Conservation (phyloP, 2,113 vertebrate genomes). For the Ailuropoda melanoleuca region DNA sequence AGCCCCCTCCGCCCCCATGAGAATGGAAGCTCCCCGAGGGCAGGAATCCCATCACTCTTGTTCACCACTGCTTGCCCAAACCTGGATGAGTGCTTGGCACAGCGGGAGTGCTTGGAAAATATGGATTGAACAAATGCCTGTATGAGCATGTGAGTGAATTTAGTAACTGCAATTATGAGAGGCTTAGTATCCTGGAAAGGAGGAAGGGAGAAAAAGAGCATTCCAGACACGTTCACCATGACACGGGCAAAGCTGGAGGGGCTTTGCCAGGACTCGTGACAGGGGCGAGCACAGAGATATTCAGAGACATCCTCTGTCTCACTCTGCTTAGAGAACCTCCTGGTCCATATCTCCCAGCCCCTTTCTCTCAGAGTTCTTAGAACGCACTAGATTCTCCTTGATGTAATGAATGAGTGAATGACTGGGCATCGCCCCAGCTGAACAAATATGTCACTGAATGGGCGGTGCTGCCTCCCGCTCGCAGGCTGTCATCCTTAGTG, state of each 20-base stretch:
- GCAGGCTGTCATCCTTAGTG: not conserved
- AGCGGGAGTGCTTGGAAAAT: not conserved
- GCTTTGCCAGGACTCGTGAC: not conserved
- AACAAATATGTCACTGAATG: not conserved
- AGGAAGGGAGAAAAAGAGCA: not conserved
- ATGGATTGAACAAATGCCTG: not conserved
- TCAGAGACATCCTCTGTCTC: not conserved
- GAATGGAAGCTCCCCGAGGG: not conserved
- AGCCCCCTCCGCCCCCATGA: not conserved
- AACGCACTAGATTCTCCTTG: not conserved
- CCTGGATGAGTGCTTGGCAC: not conserved
- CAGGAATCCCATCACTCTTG: not conserved
- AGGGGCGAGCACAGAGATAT: not conserved
- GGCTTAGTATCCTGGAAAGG: not conserved
- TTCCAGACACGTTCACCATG: not conserved
- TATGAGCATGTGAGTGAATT: not conserved
- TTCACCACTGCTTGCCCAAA: not conserved
- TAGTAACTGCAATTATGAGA: not conserved
- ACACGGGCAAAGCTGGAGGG: not conserved
- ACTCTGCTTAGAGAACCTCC: not conserved
- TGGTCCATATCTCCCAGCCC: not conserved
- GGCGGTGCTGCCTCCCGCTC: fast-evolving
- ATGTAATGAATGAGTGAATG: not conserved
- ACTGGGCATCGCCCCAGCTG: not conserved
- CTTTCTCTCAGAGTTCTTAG: not conserved